Evolutionary conservation across 2,797 vertebrate genomes (phyloP).

Genomic region (Orestias chungarensis): DNA sequence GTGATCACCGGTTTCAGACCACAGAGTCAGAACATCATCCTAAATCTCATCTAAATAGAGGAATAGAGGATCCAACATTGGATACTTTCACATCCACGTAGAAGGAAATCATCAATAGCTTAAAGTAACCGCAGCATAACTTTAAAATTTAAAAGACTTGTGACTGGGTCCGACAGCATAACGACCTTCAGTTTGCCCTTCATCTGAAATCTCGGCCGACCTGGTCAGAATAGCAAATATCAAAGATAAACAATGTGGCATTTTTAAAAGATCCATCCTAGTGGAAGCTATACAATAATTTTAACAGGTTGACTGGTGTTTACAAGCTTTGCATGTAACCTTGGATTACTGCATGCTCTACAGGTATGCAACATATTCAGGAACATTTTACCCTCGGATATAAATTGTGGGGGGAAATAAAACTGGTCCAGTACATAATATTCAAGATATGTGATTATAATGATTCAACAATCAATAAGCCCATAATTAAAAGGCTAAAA

Average conservation of each 20-base stretch:
- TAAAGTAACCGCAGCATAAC: neutral
- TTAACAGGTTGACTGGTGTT: neutral
- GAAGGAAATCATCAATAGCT: neutral
- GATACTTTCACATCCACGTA: conserved; percentile 1
- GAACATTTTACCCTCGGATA: neutral
- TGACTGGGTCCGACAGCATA: neutral
- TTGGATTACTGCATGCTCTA: neutral
- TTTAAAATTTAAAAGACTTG: neutral
- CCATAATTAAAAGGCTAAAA: neutral
- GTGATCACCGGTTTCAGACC: conserved; percentile 32
- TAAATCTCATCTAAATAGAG: neutral
- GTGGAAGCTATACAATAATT: neutral
- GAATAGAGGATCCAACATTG: neutral
- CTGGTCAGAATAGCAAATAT: neutral
- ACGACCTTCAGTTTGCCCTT: neutral
- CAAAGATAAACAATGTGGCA: neutral
- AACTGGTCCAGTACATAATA: neutral
- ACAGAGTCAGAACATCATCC: neutral
- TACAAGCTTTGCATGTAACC: neutral
- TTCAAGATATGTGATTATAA: too few relatives aligned
- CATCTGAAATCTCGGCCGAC: neutral
- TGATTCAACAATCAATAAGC: too few relatives aligned
- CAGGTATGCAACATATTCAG: neutral
- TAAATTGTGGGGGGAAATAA: neutral
- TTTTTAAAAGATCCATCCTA: neutral